phyloP scores from a whole-genome alignment of 2,797 vertebrate genomes.

The Petrocephalus schoutedeni region DNA sequence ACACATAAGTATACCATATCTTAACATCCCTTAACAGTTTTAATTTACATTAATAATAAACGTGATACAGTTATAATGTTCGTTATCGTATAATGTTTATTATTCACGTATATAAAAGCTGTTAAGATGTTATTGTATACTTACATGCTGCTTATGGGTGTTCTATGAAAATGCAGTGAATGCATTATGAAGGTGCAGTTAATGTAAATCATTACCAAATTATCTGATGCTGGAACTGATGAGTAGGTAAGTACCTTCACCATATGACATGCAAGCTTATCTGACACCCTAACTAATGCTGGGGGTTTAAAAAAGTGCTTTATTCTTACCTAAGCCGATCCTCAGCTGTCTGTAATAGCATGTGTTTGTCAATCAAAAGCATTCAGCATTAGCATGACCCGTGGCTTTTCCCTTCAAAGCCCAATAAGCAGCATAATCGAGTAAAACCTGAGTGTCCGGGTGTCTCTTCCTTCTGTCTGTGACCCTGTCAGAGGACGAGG shows the following conservation, averaged over 20 bases:
- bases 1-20: neutral
- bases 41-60: neutral
- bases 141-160: neutral
- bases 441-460: neutral
- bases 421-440: neutral
- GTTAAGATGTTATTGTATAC: neutral
- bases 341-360: neutral
- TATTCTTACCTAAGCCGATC: neutral
- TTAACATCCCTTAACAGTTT: neutral
- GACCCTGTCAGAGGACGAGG: conserved; percentile 81
- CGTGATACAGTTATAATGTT: too few relatives aligned
- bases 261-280: neutral
- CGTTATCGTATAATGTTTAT: neutral
- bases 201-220: neutral
- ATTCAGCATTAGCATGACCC: neutral
- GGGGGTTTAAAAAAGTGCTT: neutral
- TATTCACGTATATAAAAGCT: neutral
- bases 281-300: neutral
- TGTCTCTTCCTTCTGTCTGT: neutral
- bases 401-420: neutral
- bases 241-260: neutral
- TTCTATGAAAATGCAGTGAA: neutral
- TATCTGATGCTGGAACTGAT: neutral
- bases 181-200: neutral
- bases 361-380: neutral